Base-by-base conservation (phyloP, 1,140 invertebrate genomes). In the Manduca sexta region DNA sequence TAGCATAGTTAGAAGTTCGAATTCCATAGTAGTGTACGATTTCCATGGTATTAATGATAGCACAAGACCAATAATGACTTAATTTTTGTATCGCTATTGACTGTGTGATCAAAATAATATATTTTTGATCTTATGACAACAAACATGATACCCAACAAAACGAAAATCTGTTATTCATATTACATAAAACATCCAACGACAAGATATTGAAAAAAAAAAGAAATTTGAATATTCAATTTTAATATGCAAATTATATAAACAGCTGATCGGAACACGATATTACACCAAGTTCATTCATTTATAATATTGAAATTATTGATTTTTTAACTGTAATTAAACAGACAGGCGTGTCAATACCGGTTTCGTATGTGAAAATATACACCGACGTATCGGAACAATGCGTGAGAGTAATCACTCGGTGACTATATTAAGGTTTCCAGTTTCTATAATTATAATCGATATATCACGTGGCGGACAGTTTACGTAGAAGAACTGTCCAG, bases 401-500 rank as follows among this genome's bases (percentile, higher is more conserved):
- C 48, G 48, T 50, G 53, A 56, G 43, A 50, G 44, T 30, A 45
- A 33, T 55, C 54, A 56, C 51, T 51, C 30, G 21, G 29, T 33
- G 30, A 21, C 46, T 16, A 52, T 45, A 39, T 41, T 49, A 40
- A 45, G 39, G 38, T 45, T 56, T 46, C 53, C 47, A 56, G 53
- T 56, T 56, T 50, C 48, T 49, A 43, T 52, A 50, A 53, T 53
- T 56, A 61, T n/a, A n/a, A n/a, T 21, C 51, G 40, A 49, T 50
- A 61, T 39, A 47, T 57, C 48, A 52, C 46, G 40, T 44, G 50
- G 16, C 38, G 26, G 47, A 37, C 37, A 35, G 51, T 37, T 39
- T 47, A 51, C 54, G 42, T 46, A 60, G 58, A 65, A 64, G 62
- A 62, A 60, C 62, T 60, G 53, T 59, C 50, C 50, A 43, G 45